Evolutionary conservation across 2,888 invertebrate genomes (phyloP).

Genomic region (Parnassius apollo): DNA sequence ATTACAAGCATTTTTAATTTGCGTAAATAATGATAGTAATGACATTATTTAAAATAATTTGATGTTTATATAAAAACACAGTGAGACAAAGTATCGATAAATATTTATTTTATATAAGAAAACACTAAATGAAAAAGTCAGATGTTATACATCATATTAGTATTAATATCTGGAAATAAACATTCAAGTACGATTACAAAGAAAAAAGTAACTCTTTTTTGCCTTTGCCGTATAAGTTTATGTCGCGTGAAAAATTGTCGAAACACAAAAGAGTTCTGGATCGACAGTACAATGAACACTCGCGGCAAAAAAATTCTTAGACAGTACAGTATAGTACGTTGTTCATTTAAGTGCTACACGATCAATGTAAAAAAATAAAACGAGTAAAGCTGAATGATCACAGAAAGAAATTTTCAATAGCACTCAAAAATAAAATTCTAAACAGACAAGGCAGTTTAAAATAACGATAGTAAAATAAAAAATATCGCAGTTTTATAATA

Average conservation of each 20-base stretch:
- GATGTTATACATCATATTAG: constrained; percentile 14
- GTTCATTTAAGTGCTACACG: constrained; percentile 16
- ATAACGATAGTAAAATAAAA: not conserved
- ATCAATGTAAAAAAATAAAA: constrained; percentile 20
- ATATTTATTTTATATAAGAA: not conserved
- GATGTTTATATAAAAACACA: too few species aligned
- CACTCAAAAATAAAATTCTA: constrained; percentile 11
- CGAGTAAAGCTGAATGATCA: constrained; percentile 9
- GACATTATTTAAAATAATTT: too few species aligned
- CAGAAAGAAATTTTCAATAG: constrained; percentile 15
- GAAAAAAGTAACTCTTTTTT: constrained; percentile 13
- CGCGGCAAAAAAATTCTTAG: constrained; percentile 22
- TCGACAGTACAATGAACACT: constrained; percentile 18
- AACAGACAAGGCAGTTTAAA: constrained; percentile 6
- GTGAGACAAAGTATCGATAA: too few species aligned
- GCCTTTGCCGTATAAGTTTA: constrained; percentile 2
- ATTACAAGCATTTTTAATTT: too few species aligned
- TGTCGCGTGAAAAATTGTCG: constrained; percentile 10
- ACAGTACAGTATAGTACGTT: constrained; percentile 13
- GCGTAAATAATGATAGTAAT: too few species aligned
- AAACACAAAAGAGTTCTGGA: constrained; percentile 20
- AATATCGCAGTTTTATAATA: too few species aligned
- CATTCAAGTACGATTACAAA: constrained; percentile 14
- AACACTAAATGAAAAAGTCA: not conserved
- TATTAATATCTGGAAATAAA: constrained; percentile 14